phyloP scores from a whole-genome alignment of 2,888 invertebrate genomes.

The Limulus polyphemus region DNA sequence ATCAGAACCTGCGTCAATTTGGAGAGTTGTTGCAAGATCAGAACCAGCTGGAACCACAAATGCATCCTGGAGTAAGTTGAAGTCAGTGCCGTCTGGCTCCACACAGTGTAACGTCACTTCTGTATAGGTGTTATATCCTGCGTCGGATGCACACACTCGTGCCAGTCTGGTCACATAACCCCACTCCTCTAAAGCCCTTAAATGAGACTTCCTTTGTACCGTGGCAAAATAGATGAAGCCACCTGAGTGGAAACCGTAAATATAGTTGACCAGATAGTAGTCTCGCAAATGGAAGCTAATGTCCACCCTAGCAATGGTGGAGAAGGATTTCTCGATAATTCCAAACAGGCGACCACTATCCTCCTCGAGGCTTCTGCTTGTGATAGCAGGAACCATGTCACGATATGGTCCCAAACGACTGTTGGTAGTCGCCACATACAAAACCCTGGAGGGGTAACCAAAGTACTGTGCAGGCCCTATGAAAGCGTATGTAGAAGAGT shows the following conservation, averaged over 20 bases:
- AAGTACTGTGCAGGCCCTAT: slow-evolving; percentile 67
- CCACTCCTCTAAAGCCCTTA: slow-evolving; percentile 73
- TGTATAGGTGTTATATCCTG: slow-evolving; percentile 91
- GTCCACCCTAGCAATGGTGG: slow-evolving; percentile 27
- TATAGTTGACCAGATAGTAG: slow-evolving; percentile 86
- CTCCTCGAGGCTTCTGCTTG: slow-evolving; percentile 61
- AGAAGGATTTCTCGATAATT: slow-evolving; percentile 26
- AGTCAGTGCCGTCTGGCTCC: slow-evolving; percentile 49
- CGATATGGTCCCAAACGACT: slow-evolving; percentile 86
- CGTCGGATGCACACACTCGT: slow-evolving; percentile 85
- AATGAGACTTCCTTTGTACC: slow-evolving; percentile 82
- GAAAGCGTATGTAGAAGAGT: slow-evolving; percentile 80
- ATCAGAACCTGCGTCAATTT: slow-evolving; percentile 62
- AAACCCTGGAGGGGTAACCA: slow-evolving; percentile 47
- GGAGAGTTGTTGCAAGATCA: slow-evolving; percentile 51
- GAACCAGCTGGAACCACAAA: slow-evolving; percentile 73
- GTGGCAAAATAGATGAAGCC: slow-evolving; percentile 92
- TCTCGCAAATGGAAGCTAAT: slow-evolving; percentile 49
- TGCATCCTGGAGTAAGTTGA: slow-evolving; percentile 90
- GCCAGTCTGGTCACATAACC: slow-evolving; percentile 82
- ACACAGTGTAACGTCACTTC: slow-evolving; percentile 89
- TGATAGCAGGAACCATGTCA: slow-evolving; percentile 82
- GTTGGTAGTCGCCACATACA: slow-evolving; percentile 87
- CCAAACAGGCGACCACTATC: slow-evolving; percentile 15
- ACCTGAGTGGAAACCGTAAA: slow-evolving; percentile 89